phyloP scores from a whole-genome alignment of 2,797 vertebrate genomes.

The Rallus crepitans region DNA sequence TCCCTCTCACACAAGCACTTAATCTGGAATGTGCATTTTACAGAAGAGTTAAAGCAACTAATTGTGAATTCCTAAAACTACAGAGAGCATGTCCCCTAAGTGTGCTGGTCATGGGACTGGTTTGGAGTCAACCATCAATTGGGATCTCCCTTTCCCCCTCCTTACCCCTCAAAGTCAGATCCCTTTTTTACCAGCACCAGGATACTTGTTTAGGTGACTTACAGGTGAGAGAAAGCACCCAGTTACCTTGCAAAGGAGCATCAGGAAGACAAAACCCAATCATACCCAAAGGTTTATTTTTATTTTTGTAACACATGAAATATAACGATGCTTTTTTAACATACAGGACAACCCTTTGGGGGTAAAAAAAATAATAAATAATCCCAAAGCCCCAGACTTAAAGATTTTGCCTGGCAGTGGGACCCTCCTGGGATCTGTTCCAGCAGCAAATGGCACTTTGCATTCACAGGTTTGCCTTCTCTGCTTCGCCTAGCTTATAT shows the following conservation, averaged over 20 bases:
- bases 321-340: neutral
- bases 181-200: neutral
- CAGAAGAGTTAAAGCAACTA: neutral
- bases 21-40: neutral
- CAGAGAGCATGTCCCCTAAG: neutral
- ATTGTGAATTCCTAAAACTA: neutral
- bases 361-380: neutral
- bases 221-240: neutral
- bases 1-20: neutral
- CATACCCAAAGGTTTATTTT: neutral
- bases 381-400: neutral
- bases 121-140: neutral
- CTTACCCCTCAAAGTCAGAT: neutral
- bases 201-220: neutral
- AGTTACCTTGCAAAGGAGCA: neutral
- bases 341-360: neutral
- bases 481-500: neutral
- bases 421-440: neutral
- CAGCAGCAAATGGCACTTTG: neutral
- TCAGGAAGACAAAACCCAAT: neutral
- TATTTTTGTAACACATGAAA: neutral
- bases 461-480: neutral
- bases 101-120: accelerated
- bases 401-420: neutral
- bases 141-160: neutral